A percentile compares a stretch with the other conserved stretches of the same genome.
phyloP scores from a whole-genome alignment of 2,113 vertebrate genomes.

The Heterocephalus glaber region DNA sequence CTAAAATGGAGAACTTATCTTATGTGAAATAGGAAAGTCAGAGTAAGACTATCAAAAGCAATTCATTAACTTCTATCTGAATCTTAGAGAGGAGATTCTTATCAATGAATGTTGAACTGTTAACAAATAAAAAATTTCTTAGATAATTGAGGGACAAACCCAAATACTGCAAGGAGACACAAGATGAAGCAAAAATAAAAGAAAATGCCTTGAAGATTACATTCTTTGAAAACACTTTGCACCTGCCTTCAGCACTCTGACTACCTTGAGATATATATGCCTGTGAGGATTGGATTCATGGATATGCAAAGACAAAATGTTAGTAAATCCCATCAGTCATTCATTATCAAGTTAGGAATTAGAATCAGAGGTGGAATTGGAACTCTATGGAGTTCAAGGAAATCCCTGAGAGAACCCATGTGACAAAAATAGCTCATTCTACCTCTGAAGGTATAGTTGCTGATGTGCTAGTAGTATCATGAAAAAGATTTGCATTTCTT shows the following conservation, averaged over 20 bases:
- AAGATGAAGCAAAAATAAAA: constrained; percentile 1
- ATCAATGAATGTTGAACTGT: not conserved
- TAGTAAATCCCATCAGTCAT: not conserved
- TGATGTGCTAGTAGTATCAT: not conserved
- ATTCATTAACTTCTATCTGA: not conserved
- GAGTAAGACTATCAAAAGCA: not conserved
- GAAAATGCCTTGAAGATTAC: not conserved
- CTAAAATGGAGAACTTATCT: not conserved
- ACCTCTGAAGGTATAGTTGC: not conserved
- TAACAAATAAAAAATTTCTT: not conserved
- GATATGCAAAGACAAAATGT: not conserved
- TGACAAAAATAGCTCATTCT: not conserved
- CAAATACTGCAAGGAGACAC: not conserved
- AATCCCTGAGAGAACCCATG: not conserved
- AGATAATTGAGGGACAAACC: not conserved
- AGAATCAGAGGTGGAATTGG: not conserved
- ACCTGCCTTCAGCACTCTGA: not conserved
- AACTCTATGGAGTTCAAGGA: not conserved
- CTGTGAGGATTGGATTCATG: not conserved
- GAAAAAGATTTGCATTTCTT: constrained; percentile 56
- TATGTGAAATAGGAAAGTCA: not conserved
- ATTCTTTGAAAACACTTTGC: not conserved
- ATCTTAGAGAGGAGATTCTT: not conserved
- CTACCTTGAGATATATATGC: not conserved
- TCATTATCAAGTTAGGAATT: not conserved